Conservation (phyloP, 1,140 invertebrate genomes). For the Drosophila baimaii region DNA sequence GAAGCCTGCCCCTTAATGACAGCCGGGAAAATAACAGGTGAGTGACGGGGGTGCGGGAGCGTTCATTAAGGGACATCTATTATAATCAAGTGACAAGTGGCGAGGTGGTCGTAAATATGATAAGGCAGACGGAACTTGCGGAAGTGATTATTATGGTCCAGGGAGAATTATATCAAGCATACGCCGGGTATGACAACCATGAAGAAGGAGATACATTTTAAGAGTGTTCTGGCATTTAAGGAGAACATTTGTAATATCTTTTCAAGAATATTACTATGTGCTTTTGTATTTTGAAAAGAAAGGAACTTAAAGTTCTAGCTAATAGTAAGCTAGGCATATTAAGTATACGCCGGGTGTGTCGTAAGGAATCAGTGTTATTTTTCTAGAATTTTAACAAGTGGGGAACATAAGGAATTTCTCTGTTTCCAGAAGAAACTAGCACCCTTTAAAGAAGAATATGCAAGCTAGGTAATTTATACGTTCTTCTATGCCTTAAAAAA, state of each 20-base stretch:
- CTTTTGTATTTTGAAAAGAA: background rate
- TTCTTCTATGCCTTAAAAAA: background rate
- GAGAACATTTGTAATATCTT: background rate
- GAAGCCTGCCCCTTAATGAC: conserved; percentile 33
- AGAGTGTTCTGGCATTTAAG: background rate
- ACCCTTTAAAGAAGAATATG: background rate
- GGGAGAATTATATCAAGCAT: conserved; percentile 30
- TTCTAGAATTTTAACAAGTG: background rate
- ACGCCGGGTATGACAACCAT: background rate
- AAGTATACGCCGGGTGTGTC: background rate
- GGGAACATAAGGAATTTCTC: background rate
- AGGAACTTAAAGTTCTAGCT: too few relatives aligned
- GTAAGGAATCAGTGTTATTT: background rate
- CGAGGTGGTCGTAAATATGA: conserved; percentile 2
- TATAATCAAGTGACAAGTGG: conserved; percentile 43
- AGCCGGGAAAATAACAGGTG: conserved; percentile 54
- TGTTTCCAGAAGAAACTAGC: background rate
- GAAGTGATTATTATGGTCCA: conserved; percentile 4
- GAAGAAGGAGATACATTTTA: too few relatives aligned
- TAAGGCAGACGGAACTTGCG: conserved; percentile 3
- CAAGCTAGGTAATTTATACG: too few relatives aligned
- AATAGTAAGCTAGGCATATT: background rate
- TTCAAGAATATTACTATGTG: background rate
- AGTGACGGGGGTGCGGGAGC: conserved; percentile 21
- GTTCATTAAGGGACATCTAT: conserved; percentile 29